These are phyloP conservation scores for Olivierus martensii DNA, from an alignment of 1,140 invertebrate genomes.

Conservation along the genomic window DNA sequence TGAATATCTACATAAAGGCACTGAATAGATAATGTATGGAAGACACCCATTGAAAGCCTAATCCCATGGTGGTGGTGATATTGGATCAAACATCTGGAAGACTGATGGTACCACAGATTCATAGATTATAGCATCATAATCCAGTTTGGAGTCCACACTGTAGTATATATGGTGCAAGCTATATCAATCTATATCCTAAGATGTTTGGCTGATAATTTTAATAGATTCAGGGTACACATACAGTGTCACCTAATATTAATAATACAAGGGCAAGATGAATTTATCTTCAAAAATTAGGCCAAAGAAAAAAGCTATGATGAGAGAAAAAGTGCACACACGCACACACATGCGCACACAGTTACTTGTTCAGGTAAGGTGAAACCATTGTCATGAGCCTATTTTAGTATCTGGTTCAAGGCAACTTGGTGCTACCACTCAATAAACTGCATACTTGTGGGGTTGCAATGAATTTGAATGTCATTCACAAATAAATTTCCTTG, in stretches of 20 bases:
- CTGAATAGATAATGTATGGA: no score
- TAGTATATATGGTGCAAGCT: no score
- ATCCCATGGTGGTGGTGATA: neutral
- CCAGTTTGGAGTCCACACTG: no score
- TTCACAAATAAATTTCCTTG: neutral
- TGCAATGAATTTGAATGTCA: neutral
- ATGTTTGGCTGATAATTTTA: neutral
- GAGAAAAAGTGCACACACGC: no score
- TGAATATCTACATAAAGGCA: no score
- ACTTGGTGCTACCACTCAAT: neutral
- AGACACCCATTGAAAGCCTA: no score
- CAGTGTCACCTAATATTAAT: neutral
- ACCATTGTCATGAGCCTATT: no score
- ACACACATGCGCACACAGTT: no score
- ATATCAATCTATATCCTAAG: neutral
- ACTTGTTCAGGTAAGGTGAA: no score
- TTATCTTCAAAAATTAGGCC: neutral
- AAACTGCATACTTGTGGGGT: neutral
- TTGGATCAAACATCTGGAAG: neutral
- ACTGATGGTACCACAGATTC: neutral
- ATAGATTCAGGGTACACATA: neutral
- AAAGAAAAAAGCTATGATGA: no score
- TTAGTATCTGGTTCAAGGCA: neutral
- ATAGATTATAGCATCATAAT: conserved; percentile 6
- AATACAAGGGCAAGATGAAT: neutral